A percentile compares a stretch with the other conserved stretches of the same genome.
phyloP scores from a whole-genome alignment of 1,140 invertebrate species.

The Scylla paramamosain region DNA sequence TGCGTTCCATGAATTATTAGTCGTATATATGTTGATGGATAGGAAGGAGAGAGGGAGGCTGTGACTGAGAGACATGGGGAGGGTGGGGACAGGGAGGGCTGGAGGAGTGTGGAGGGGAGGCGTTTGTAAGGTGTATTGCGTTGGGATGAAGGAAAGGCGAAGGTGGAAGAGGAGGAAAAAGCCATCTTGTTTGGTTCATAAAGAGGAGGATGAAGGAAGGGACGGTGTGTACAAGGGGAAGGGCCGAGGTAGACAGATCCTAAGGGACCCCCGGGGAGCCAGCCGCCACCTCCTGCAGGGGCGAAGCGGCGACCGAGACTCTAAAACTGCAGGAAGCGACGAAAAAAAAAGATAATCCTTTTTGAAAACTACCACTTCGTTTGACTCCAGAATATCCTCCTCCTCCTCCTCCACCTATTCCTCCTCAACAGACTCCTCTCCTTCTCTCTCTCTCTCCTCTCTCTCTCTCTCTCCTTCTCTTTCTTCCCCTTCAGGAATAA shows the following conservation, averaged over 20 bases:
- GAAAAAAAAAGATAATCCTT: not conserved
- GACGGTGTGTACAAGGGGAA: not conserved
- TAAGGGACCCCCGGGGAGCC: too few species aligned
- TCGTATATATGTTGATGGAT: not conserved
- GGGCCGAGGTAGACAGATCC: not conserved
- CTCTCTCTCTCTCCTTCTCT: too few species aligned
- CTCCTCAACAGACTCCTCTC: too few species aligned
- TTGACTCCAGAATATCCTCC: not conserved
- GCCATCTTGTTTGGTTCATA: not conserved
- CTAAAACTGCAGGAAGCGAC: not conserved
- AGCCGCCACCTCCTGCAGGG: not conserved
- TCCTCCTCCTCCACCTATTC: not conserved
- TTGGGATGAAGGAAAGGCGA: not conserved
- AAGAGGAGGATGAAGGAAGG: not conserved
- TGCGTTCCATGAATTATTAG: not conserved
- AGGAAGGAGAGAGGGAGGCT: constrained; percentile 33
- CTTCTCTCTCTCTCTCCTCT: too few species aligned
- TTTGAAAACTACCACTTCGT: not conserved
- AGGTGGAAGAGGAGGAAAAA: not conserved
- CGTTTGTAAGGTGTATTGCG: too few species aligned
- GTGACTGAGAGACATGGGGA: not conserved
- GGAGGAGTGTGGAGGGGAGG: not conserved
- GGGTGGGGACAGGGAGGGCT: not conserved
- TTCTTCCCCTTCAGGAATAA: not conserved
- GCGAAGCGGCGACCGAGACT: not conserved